Evolutionary conservation across 2,888 invertebrate species (phyloP).

Genomic region (Athetis lepigone): DNA sequence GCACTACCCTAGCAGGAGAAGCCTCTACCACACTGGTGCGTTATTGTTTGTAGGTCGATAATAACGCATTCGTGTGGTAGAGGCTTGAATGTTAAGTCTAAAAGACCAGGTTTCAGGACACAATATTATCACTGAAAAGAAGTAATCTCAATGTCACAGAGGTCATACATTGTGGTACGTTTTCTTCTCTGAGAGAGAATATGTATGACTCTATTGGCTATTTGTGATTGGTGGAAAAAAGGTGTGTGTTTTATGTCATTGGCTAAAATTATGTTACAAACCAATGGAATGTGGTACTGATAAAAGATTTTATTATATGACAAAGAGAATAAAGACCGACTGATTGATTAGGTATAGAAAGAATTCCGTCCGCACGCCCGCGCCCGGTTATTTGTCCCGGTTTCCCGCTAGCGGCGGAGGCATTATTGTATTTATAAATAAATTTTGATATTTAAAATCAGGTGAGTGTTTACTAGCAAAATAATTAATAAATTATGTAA

Average conservation of each 20-base stretch:
- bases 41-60: no score
- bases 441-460: not conserved
- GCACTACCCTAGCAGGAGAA: no score
- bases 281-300: not conserved
- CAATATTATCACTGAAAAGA: not conserved
- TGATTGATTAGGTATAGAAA: no score
- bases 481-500: not conserved
- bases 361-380: no score
- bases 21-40: no score
- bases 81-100: slow-evolving; percentile 3
- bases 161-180: slow-evolving; percentile 51
- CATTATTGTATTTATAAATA: not conserved
- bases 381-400: no score
- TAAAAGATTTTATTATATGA: not conserved
- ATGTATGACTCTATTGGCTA: fast-evolving
- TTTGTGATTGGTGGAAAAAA: slow-evolving; percentile 29
- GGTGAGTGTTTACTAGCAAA: slow-evolving; percentile 22
- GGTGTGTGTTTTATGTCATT: not conserved
- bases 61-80: no score
- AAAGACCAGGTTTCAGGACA: slow-evolving; percentile 11
- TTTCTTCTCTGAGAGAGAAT: slow-evolving; percentile 8
- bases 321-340: slow-evolving; percentile 31
- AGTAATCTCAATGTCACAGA: slow-evolving; percentile 58
- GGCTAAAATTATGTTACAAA: fast-evolving
- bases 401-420: slow-evolving; percentile 43